Evolutionary conservation across 2,797 vertebrate species (phyloP).

Genomic region (Cheirogaleus major): DNA sequence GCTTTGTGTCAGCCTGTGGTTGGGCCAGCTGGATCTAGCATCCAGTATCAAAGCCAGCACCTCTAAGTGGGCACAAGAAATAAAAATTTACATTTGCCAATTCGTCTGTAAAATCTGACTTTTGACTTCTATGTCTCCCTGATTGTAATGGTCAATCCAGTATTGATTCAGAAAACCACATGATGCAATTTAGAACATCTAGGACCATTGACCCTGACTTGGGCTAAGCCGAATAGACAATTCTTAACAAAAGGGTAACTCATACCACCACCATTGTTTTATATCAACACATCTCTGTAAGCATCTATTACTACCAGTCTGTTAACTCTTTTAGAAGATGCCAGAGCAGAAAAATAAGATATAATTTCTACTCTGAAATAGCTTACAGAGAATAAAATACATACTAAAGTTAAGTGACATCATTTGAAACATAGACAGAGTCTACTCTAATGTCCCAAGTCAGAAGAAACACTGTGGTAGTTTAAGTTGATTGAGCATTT

Average conservation of each 20-base stretch:
- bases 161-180: not conserved
- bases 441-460: not conserved
- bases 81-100: not conserved
- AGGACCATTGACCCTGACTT: not conserved
- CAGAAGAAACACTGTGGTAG: not conserved
- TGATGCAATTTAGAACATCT: not conserved
- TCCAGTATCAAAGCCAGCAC: not conserved
- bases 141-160: too few species aligned
- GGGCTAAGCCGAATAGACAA: too few species aligned
- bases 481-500: not conserved
- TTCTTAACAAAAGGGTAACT: not conserved
- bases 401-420: not conserved
- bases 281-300: not conserved
- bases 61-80: not conserved
- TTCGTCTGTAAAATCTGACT: not conserved
- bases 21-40: too few species aligned
- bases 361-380: not conserved
- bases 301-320: not conserved
- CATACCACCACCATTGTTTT: rapidly evolving
- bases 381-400: not conserved
- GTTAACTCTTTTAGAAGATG: not conserved
- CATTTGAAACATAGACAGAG: not conserved
- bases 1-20: too few species aligned
- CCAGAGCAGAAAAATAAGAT: not conserved
- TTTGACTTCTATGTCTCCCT: not conserved